These are phyloP conservation scores for Clarias pachynema DNA, from an alignment of 2,797 vertebrate species.

Conservation along the genomic window DNA sequence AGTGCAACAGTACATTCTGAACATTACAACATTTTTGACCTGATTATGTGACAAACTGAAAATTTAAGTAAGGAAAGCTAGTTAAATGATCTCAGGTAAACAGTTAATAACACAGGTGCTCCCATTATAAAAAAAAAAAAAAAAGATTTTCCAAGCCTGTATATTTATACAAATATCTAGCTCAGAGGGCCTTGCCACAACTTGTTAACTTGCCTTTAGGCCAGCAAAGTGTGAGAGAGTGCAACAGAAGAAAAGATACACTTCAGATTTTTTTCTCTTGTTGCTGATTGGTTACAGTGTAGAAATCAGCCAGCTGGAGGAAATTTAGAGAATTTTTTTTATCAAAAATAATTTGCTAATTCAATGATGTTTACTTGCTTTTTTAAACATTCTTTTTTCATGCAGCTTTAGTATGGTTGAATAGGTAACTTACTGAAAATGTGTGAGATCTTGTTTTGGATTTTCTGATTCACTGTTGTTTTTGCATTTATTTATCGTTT, in stretches of 20 bases:
- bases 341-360: background rate
- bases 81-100: background rate
- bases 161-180: conserved; percentile 20
- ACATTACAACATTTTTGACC: background rate
- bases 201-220: conserved; percentile 21
- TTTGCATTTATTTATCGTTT: background rate
- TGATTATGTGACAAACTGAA: background rate
- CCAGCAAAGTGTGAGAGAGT: background rate
- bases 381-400: background rate
- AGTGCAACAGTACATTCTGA: background rate
- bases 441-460: background rate
- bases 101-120: background rate
- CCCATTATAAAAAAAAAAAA: background rate
- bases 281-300: background rate
- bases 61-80: background rate
- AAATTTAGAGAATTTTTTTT: background rate
- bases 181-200: background rate
- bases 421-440: background rate
- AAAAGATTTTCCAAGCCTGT: background rate
- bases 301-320: background rate
- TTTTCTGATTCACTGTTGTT: background rate
- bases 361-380: background rate
- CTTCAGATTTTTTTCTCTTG: background rate
- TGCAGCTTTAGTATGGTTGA: background rate
- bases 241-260: background rate